Base-by-base conservation (phyloP, 2,113 vertebrate genomes). In the Trogon melanurus region DNA sequence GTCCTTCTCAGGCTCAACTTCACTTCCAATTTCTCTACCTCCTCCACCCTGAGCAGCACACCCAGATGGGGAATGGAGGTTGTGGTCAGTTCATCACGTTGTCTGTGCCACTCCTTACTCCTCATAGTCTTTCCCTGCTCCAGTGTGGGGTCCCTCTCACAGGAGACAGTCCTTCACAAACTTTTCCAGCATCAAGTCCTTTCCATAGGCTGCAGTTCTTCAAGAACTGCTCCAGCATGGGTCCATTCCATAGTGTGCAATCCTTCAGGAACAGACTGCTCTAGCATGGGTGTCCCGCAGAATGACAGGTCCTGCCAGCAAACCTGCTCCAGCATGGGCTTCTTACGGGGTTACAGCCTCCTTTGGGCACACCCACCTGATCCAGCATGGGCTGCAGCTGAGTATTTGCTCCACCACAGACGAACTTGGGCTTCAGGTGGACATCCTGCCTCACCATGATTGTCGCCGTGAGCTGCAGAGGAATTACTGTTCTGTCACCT, bases 211-310 rank as follows among this genome's bases (percentile, higher is more conserved):
- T 62, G 8, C 32, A 73, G 38, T 47, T 29, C 69, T 51, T 47
- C 14, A 34, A 1, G 5, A 61, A 16, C 21, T 57, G 19, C 14
- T 65, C 12, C 53, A 53, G 22, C 0, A 1, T 32, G 20, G 3
- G 32, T 74, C 17, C 19, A 7, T 18, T 47, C 41, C 41, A 41
- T 41, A 41, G 41, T 41, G 41, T 41, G 41, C 41, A 41, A 41
- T 41, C 13, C 41, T 41, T 41, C 41, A 41, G 41, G 41, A 41
- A 41, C 41, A 60, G 11, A 11, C 11, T 60, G 25, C 36, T 53
- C 22, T 34, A 57, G 10, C 1, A 2, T 19, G 27, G 26, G 27
- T 22, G 13, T 4, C 8, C 27, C 6, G 8, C 0, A 1, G 5
- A 41, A 9, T 22, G 17, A 38, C 22, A 73, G 29, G 6, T 13